Evolutionary conservation across 2,888 invertebrate species (phyloP).

Genomic region (Tinea trinotella): DNA sequence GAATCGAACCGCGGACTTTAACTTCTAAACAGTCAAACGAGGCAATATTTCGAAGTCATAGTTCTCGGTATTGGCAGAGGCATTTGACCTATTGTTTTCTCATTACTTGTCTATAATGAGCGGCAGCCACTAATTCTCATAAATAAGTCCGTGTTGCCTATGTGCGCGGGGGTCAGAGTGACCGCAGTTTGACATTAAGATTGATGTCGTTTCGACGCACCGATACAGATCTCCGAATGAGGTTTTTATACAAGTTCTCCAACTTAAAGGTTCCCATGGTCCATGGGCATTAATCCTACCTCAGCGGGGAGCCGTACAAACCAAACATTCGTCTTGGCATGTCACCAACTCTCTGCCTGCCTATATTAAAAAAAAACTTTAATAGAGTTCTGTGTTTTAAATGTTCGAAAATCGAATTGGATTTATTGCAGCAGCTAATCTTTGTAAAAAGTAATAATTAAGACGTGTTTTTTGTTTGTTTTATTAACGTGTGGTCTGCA

Average conservation of each 20-base stretch:
- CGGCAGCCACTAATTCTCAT: not conserved
- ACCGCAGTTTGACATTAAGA: conserved; percentile 18
- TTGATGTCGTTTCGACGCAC: conserved; percentile 9
- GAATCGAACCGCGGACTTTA: no score
- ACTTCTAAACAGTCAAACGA: no score
- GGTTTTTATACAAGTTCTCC: conserved; percentile 14
- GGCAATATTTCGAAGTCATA: no score
- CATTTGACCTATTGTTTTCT: not conserved
- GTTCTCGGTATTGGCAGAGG: no score
- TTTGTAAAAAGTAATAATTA: not conserved
- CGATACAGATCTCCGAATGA: conserved; percentile 12
- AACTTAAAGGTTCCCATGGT: conserved; percentile 11
- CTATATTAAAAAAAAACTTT: not conserved
- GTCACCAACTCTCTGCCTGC: conserved; percentile 7
- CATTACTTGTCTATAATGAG: not conserved
- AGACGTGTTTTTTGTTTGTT: not conserved
- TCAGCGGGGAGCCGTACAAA: not conserved
- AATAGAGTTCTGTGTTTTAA: conserved; percentile 10
- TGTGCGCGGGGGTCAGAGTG: conserved; percentile 1
- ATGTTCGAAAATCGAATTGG: not conserved
- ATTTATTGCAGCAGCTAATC: not conserved
- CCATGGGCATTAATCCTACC: conserved; percentile 12
- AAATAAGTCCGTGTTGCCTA: not conserved
- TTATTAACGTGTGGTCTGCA: not conserved
- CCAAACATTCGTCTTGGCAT: conserved; percentile 17